Evolutionary conservation across 2,797 vertebrate species (phyloP).

Genomic region (Gymnodraco acuticeps): DNA sequence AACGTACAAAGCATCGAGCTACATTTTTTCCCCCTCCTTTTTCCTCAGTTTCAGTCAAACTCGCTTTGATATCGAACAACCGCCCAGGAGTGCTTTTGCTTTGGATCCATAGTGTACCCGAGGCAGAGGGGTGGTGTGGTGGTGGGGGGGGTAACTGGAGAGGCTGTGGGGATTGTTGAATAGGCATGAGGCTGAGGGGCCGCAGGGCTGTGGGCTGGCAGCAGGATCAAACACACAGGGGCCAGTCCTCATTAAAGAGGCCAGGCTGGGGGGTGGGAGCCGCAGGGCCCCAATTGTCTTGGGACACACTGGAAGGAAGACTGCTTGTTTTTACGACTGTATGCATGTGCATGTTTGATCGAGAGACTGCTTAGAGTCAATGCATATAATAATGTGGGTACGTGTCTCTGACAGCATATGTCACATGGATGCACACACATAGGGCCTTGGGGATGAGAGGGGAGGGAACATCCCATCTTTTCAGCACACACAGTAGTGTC

Average conservation of each 20-base stretch:
- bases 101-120: slow-evolving; percentile 72
- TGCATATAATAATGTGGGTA: slow-evolving; percentile 47
- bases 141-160: slow-evolving; percentile 53
- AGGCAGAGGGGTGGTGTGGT: slow-evolving; percentile 50
- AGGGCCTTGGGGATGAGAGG: slow-evolving; percentile 21
- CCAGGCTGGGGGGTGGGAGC: slow-evolving; percentile 65
- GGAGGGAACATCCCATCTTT: slow-evolving; percentile 33
- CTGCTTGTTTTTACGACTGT: slow-evolving; percentile 59
- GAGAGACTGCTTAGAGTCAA: slow-evolving; percentile 53
- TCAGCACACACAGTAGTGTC: slow-evolving; percentile 24
- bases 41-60: slow-evolving; percentile 44
- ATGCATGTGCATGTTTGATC: slow-evolving; percentile 50
- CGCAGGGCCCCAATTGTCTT: slow-evolving; percentile 60
- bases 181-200: slow-evolving; percentile 79
- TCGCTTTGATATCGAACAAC: slow-evolving; percentile 77
- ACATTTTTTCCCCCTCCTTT: slow-evolving; percentile 24
- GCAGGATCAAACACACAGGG: slow-evolving; percentile 80
- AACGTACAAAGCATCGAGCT: slow-evolving; percentile 40
- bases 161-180: slow-evolving; percentile 74
- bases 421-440: slow-evolving; percentile 37
- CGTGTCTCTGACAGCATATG: slow-evolving; percentile 37
- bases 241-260: slow-evolving; percentile 82
- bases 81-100: slow-evolving; percentile 69
- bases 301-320: slow-evolving; percentile 58
- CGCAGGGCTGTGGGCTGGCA: slow-evolving; percentile 68